Base-by-base conservation (phyloP, 2,888 invertebrate genomes). In the Sinentomon sp. region DNA sequence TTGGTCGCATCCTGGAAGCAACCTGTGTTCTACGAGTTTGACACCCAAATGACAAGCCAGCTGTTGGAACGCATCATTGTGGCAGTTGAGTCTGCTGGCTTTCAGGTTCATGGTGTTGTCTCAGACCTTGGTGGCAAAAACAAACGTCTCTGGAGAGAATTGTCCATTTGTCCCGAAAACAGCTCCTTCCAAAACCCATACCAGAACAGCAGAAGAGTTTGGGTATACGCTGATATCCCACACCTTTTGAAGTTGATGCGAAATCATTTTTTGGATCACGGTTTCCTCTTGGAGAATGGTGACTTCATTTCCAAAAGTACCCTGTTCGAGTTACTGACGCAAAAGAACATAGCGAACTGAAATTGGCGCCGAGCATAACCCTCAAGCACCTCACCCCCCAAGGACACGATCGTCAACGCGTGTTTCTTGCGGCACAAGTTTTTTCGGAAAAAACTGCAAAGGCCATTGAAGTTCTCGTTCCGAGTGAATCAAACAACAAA, bases 141-240 rank as follows among this genome's bases (percentile, higher is more conserved):
- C 27, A 12, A 7, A n/a, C 7, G 12, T 7, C n/a, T 26, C 7
- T 26, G 27, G 27, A 26, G 13, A 7, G 27, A 7, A 7, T 12
- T 26, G 7, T 7, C 10, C 7, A 13, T 26, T 10, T n/a, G 10
- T 10, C 7, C 9, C 7, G 13, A 7, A 26, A 26, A 12, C 13
- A 10, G n/a, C n/a, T 26, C 27, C 7, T 26, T 26, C 13, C 7
- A 7, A 26, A 26, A 26, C 12, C 27, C 27, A 7, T 13, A 10
- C 13, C 10, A 26, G 10, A 7, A 7, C 13, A 13, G 7, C 7
- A 26, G 27, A 26, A 26, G 13, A 10, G 27, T 26, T 7, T 26
- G 27, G 27, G 27, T 26, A 12, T 26, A n/a, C 13, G 27, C 27
- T 7, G 27, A 26, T 26, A 13, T 12, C 12, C 27, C 27, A 7